Evolutionary conservation across 1,140 invertebrate genomes (phyloP).

Genomic region (Megalonaias nervosa): DNA sequence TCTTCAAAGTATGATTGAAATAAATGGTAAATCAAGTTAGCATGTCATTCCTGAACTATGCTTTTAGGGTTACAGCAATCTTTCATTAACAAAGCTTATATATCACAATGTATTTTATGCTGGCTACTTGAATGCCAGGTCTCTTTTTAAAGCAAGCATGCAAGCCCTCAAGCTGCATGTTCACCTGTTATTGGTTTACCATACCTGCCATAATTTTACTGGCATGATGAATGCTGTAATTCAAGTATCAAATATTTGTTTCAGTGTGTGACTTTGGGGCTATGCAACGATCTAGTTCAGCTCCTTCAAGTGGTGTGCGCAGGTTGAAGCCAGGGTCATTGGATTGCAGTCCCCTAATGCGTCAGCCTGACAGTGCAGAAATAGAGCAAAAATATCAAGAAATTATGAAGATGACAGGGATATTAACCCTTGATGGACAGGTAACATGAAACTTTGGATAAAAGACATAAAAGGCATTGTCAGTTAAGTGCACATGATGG

Average conservation of each 20-base stretch:
- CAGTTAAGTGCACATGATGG: no score
- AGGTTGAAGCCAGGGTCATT: constrained; percentile 41
- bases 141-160: not conserved
- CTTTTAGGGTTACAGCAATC: no score
- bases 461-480: not conserved
- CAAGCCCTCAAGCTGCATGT: not conserved
- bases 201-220: not conserved
- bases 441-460: constrained; percentile 53
- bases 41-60: no score
- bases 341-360: constrained; percentile 9
- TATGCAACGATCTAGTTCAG: constrained; percentile 52
- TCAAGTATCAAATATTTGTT: constrained; percentile 8
- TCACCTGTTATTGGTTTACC: not conserved
- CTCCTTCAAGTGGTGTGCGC: constrained; percentile 42
- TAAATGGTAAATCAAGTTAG: no score
- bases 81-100: not conserved
- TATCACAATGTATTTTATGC: not conserved
- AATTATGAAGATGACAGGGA: constrained; percentile 87
- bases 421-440: constrained; percentile 84
- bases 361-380: constrained; percentile 55
- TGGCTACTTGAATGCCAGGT: not conserved
- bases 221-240: no score
- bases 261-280: constrained; percentile 47
- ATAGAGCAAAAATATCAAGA: constrained; percentile 82
- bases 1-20: no score